phyloP scores from a whole-genome alignment of 2,113 vertebrate genomes.

The Coreoperca whiteheadi region DNA sequence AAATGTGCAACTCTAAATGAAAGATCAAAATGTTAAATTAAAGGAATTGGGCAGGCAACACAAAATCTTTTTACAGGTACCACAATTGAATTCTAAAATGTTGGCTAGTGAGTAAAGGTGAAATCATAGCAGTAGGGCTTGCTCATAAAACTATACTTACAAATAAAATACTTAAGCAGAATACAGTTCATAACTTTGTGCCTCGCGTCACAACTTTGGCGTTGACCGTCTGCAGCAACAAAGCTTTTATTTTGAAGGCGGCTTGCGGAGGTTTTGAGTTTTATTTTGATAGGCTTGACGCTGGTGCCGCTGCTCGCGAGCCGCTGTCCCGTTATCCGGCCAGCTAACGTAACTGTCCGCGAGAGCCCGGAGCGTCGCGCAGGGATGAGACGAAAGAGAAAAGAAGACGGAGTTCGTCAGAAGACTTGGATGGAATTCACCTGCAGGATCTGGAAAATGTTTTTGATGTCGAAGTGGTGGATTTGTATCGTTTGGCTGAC shows the following conservation, averaged over 20 bases:
- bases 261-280: accelerated
- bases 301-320: neutral
- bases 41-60: too few relatives aligned
- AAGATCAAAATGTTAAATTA: too few relatives aligned
- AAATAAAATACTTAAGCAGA: too few relatives aligned
- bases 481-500: conserved; percentile 64
- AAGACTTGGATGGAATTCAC: neutral
- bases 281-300: conserved; percentile 18
- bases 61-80: too few relatives aligned
- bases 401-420: conserved; percentile 1
- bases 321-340: conserved; percentile 53
- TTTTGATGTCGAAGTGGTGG: conserved; percentile 51
- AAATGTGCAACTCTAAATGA: too few relatives aligned
- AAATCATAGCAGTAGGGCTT: neutral
- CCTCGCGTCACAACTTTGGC: too few relatives aligned
- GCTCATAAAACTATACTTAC: neutral
- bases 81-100: too few relatives aligned
- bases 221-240: accelerated
- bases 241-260: conserved; percentile 37
- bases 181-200: neutral
- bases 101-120: neutral
- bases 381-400: conserved; percentile 46
- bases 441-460: conserved; percentile 45
- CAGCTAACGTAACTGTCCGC: neutral
- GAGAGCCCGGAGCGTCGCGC: neutral